Base-by-base conservation (phyloP, 1,140 invertebrate species). In the Drosophila subobscura region DNA sequence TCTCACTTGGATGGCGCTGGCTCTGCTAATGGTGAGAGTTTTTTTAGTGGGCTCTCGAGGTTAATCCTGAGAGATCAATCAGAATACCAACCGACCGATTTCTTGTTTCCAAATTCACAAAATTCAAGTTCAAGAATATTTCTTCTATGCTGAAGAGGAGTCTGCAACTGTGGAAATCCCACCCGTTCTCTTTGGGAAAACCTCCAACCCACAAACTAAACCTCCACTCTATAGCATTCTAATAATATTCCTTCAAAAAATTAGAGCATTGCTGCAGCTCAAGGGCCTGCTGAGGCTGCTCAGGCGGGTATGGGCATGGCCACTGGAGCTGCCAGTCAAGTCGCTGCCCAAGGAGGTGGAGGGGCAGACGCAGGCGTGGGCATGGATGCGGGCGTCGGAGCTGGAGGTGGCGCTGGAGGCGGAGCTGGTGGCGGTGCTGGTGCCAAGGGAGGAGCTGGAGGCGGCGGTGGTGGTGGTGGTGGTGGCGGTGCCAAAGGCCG, bases 11-110 rank as follows among this genome's bases (percentile, higher is more conserved):
- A 47, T 51, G 2, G 46, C 41, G 3, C 16, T 83, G 33, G 52
- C 45, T 2, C 25, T 63, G 60, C 29, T 81, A 10, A 3, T 81
- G 59, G 79, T 83, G 14, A 66, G 79, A 50, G 14, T 25, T 25
- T 4, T 20, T 20, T 37, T 12, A 37, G 10, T 37, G 33, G 33
- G 29, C 8, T 33, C 2, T 10, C 3, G 29, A 8, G 29, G 29
- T 33, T 2, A 33, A 3, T 33, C 7, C 8, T 33, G 29, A 3
- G 29, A 33, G 16, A 20, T 20, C 1, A 20, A 20, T 0, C 16
- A 1, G 16, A 20, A 20, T 20, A 20, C 16, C 16, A 20, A 20
- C 16, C 16, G 16, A 20, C 16, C 16, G 16, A 20, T 20, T 20
- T 20, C 16, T 20, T 20, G 16, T 20, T 20, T 20, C 16, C 16